phyloP scores from a whole-genome alignment of 2,113 vertebrate species.

The Cryptotis parvus region DNA sequence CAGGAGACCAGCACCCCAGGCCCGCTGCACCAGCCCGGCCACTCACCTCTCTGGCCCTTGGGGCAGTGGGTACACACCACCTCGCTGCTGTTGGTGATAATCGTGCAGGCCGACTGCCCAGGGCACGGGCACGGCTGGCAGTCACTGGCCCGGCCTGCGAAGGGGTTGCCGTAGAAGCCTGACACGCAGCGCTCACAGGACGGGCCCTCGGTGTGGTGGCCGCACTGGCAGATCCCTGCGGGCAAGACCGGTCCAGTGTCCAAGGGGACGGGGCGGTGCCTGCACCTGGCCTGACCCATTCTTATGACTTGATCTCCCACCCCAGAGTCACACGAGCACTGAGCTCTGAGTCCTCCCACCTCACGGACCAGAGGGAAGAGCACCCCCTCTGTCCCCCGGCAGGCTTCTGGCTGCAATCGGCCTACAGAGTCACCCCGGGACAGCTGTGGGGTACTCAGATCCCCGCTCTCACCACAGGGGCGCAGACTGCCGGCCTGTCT shows the following conservation, averaged over 20 bases:
- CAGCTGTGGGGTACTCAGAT: too few species aligned
- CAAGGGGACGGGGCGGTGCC: neutral
- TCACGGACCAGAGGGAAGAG: neutral
- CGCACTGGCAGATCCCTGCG: slow-evolving; percentile 93
- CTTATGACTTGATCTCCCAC: too few species aligned
- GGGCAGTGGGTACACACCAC: slow-evolving; percentile 96
- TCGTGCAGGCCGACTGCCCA: slow-evolving; percentile 86
- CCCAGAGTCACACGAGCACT: too few species aligned
- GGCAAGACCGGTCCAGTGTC: rapidly evolving
- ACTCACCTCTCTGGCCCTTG: slow-evolving; percentile 92
- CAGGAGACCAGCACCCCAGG: too few species aligned
- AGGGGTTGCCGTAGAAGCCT: slow-evolving; percentile 93
- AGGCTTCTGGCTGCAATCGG: neutral
- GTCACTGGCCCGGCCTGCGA: slow-evolving; percentile 86
- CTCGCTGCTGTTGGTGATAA: slow-evolving; percentile 86
- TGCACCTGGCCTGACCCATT: too few species aligned
- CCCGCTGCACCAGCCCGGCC: too few species aligned
- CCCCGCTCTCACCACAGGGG: neutral
- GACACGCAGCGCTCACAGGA: slow-evolving; percentile 93
- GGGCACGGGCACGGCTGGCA: slow-evolving; percentile 96
- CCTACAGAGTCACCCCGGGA: neutral
- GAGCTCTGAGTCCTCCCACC: rapidly evolving
- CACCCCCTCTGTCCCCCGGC: too few species aligned
- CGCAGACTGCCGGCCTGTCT: too few species aligned
- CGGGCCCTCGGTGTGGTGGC: slow-evolving; percentile 91